Base-by-base conservation (phyloP, 2,113 vertebrate genomes). In the Tupaia chinensis region DNA sequence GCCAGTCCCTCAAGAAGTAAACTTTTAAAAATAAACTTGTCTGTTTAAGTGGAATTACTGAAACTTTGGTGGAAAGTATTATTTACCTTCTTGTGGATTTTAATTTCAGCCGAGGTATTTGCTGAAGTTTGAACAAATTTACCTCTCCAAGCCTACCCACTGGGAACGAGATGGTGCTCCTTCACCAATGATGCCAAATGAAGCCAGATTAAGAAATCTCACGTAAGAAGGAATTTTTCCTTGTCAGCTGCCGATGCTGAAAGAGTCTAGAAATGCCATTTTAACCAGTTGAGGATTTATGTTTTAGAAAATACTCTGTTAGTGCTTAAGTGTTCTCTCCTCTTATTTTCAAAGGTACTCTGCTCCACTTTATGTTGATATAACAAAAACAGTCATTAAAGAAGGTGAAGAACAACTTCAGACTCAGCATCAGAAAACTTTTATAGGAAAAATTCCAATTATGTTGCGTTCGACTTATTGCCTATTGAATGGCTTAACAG, bases 181-280 rank as follows among this genome's bases (percentile, higher is more conserved):
- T 1, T 99, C 99, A 4, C 99, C 99, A 74, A 99, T 99, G 99
- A 99, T 99, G 99, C 99, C 99, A 44, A 99, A 99, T 34, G 99
- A 99, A 97, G 99, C 99, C 44, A 98, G 99, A 25, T 98, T 99
- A 73, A 98, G 99, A 95, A 99, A 99, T 96, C 99, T 99, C 63
- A 99, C 99, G 99, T 99, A 99, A 99, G 99, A 95, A 29, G 8
- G 0, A 44, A 1, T 10, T 85, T 32, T 80, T 7, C 32, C 8
- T 94, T 77, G 23, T 63, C 20, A 82, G 1, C 22, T 80, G 20
- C 80, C 91, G 80, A 77, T 91, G 79, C 32, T 88, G 77, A 95
- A 91, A 54, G 89, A 85, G 73, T 94, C 82, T 58, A 91, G 65
- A 90, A 82, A 60, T 92, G 6, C 12, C 61, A 34, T 91, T 89